Conservation (phyloP, 2,888 invertebrate species). For the Escarpia spicata region DNA sequence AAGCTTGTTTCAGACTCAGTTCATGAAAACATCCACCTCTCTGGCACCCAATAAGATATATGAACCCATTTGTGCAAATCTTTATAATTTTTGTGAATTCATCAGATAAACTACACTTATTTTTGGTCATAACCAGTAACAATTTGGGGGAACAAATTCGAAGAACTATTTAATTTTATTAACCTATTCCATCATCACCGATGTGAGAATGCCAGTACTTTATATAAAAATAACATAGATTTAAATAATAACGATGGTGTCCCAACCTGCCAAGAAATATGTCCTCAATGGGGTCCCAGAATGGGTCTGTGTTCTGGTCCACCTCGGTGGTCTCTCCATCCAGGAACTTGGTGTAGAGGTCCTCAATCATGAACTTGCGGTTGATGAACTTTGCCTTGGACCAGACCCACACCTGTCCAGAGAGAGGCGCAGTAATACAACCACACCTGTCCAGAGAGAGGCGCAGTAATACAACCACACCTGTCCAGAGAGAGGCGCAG, state of each 20-base stretch:
- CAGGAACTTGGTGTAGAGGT: conserved; percentile 46
- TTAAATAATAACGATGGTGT: neutral
- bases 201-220: neutral
- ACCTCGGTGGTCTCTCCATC: conserved; percentile 44
- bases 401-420: conserved; percentile 54
- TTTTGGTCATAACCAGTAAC: no score
- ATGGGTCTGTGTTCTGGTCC: conserved; percentile 50
- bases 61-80: no score
- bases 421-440: neutral
- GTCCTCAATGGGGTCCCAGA: conserved; percentile 57
- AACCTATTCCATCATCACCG: neutral
- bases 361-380: conserved; percentile 54
- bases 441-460: conserved; percentile 46
- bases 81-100: no score
- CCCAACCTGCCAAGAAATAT: conserved; percentile 52
- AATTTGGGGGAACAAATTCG: no score
- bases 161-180: neutral
- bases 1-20: no score
- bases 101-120: no score
- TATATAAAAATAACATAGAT: neutral
- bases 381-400: conserved; percentile 51
- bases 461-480: neutral
- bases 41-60: no score
- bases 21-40: no score
- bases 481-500: neutral